Evolutionary conservation across 1,140 invertebrate genomes (phyloP), one percentile per base, ranked within the genome.

Genomic region (Lepidurus couesii): DNA sequence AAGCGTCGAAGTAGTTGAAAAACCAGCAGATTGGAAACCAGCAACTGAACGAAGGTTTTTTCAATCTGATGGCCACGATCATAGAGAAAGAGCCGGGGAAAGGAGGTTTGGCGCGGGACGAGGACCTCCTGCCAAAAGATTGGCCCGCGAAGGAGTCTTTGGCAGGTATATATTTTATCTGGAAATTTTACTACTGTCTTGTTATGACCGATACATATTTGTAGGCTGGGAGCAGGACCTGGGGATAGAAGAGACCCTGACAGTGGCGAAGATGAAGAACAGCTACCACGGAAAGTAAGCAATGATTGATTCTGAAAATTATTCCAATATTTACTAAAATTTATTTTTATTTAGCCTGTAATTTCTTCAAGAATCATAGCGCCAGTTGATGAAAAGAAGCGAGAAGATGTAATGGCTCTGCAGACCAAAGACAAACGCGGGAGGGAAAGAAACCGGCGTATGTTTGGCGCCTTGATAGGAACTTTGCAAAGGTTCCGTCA

Each of bases 401-500:
- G 92, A 43, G 90, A 92, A 83, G 92, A 93, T 84, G 90, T 91
- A 44, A 87, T 95, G 2, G 91, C 92, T 81, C 92, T 94, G 73
- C 95, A 97, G 83, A 91, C 90, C 79, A 90, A 89, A 45, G 95
- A 97, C 86, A 91, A 92, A 80, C 90, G 92, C 82, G 93, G 93
- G 77, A 89, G 91, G 81, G 94, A 91, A 42, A 90, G 95, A 80
- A 97, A 97, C 86, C 89, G 92, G 80, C 88, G 97, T 80, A 98
- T 98, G 93, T 98, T 98, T 88, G 95, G 96, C 42, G 93, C 94
- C 43, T 86, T 98, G 47, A 85, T 98, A 45, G 96, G 96, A 6
- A 98, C 96, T 73, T 85, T 98, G 80, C 94, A 97, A 83, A 96
- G 95, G 84, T 98, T 98, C 85, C 92, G 95, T 83, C 93, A 95